Base-by-base conservation (phyloP, 2,888 invertebrate genomes). In the Calameuta idolon region DNA sequence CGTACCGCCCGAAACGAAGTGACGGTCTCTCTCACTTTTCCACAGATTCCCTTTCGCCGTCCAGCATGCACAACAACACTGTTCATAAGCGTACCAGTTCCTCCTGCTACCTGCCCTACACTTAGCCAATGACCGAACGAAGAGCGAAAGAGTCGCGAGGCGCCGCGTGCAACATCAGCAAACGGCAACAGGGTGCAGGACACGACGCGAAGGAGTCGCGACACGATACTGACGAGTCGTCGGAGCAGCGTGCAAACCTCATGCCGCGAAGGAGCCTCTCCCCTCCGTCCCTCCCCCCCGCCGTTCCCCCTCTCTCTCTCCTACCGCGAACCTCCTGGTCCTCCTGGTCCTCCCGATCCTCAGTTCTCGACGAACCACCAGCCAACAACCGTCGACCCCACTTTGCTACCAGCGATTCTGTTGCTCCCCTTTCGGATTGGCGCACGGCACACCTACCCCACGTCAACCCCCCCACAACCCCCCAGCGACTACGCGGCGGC, bases 141-240 rank as follows among this genome's bases (percentile, higher is more conserved):
- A 9, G 0, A 55, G 55, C 23, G 23, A 55, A 23, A 23, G 9
- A 55, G 1, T 55, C 9, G 55, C 55, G 2, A 23, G 9, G 23
- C 23, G 23, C 55, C 55, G 55, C 55, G 55, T 55, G 55, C 23
- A 55, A 15, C 9, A 23, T 55, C 15, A 55, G 23, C 55, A 23
- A 55, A 23, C 23, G 5, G 55, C 2, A 23, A 23, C 79, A 79
- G 73, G 76, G 76, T 79, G 79, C 80, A 82, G 85, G 86, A 86
- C 85, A 84, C 89, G 88, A 85, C 89, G 87, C 87, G 90, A 86
- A 84, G 83, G 89, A 87, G 86, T 87, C 90, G 88, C 90, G 89
- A 87, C 90, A 89, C 89, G 88, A 87, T 89, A 91, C 91, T 91
- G 90, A 90, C 88, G 88, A 81, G 85, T 83, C 85, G 82, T 81